Percentiles rank a stretch among this genome's conserved stretches.
These are phyloP conservation scores for Cantharis flavilabris DNA, from an alignment of 2,888 invertebrate species.

Conservation along the genomic window DNA sequence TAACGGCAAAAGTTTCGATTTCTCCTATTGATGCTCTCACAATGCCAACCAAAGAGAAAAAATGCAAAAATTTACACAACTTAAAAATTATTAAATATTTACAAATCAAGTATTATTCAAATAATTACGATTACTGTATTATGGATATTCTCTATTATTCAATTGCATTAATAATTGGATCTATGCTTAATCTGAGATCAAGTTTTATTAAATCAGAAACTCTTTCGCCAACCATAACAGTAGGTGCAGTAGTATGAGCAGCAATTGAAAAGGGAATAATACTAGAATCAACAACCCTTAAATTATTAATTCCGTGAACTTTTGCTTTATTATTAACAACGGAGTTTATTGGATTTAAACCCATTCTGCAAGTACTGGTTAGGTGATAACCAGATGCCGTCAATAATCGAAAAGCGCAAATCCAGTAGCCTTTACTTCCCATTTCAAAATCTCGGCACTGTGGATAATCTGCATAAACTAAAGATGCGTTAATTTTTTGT, in stretches of 20 bases:
- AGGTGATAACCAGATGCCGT: not conserved
- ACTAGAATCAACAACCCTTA: not conserved
- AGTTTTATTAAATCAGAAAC: not conserved
- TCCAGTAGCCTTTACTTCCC: not conserved
- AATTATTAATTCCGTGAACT: not conserved
- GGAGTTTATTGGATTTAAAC: not conserved
- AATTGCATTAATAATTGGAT: not conserved
- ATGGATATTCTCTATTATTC: too few relatives aligned
- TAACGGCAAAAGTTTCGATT: too few relatives aligned
- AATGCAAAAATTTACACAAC: too few relatives aligned
- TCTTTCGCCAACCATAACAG: not conserved
- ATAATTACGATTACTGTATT: too few relatives aligned
- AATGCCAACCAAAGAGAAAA: too few relatives aligned
- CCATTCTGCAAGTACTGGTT: not conserved
- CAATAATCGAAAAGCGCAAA: not conserved
- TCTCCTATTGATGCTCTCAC: too few relatives aligned
- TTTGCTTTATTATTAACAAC: not conserved
- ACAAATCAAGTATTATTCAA: too few relatives aligned
- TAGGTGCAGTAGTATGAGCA: not conserved
- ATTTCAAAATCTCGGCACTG: not conserved
- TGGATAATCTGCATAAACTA: not conserved
- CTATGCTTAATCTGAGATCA: not conserved
- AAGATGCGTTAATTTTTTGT: not conserved
- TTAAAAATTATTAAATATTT: too few relatives aligned
- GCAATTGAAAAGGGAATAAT: not conserved